These are phyloP conservation scores for Idaea dimidiata DNA, from an alignment of 2,888 invertebrate species.

Conservation along the genomic window DNA sequence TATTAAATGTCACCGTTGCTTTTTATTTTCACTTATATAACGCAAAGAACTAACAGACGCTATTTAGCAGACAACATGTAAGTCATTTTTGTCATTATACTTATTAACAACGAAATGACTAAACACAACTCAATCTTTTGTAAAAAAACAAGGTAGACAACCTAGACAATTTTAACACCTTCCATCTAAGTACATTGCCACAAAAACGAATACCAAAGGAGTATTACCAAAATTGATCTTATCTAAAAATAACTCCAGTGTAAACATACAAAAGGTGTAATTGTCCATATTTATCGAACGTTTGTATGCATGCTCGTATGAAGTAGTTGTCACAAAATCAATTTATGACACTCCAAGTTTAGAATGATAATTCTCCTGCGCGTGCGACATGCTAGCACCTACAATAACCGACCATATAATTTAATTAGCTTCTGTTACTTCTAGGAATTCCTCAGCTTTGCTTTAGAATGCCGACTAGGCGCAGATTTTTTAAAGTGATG, in stretches of 20 bases:
- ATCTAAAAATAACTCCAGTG: constrained; percentile 37
- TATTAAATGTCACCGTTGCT: too few species aligned
- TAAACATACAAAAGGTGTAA: constrained; percentile 44
- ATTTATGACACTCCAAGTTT: constrained; percentile 63
- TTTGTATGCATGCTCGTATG: constrained; percentile 56
- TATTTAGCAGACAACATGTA: too few species aligned
- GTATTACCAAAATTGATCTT: constrained; percentile 15
- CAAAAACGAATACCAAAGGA: constrained; percentile 12
- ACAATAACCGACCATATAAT: constrained; percentile 53
- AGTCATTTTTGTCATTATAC: too few species aligned
- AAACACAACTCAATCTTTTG: background rate
- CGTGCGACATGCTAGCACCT: constrained; percentile 60
- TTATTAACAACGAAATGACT: background rate
- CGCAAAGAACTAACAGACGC: too few species aligned
- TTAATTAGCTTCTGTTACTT: constrained; percentile 51
- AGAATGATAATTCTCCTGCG: constrained; percentile 61
- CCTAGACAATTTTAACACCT: background rate
- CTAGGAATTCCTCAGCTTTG: constrained; percentile 39
- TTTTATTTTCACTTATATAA: too few species aligned
- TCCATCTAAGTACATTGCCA: background rate
- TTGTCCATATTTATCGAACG: constrained; percentile 54
- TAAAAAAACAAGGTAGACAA: background rate
- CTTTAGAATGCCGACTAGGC: constrained; percentile 1
- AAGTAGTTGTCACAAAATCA: constrained; percentile 62
- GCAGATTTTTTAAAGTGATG: constrained; percentile 5